phyloP scores from a whole-genome alignment of 2,888 invertebrate genomes.

The Linnaemya tessellans region DNA sequence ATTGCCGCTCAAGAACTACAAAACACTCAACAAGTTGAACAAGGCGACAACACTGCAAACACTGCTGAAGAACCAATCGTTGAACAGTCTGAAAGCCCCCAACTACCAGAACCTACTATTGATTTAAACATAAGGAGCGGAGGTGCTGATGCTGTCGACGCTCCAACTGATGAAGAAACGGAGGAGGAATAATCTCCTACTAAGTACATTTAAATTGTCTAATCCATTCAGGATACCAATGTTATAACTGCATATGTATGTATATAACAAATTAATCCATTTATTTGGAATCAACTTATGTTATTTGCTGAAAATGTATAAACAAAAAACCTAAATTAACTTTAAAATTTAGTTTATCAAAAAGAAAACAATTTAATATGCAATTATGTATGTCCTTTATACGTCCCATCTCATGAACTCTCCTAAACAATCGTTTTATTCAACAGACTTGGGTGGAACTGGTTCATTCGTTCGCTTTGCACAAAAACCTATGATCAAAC shows the following conservation, averaged over 20 bases:
- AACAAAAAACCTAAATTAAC: background rate
- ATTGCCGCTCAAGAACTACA: slow-evolving; percentile 86
- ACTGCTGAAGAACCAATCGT: slow-evolving; percentile 82
- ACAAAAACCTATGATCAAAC: too few species aligned
- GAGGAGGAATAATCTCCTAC: background rate
- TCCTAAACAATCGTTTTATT: slow-evolving; percentile 8
- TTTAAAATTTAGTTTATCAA: background rate
- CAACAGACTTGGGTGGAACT: too few species aligned
- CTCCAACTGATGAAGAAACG: slow-evolving; percentile 74
- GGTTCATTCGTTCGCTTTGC: too few species aligned
- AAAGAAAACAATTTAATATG: background rate
- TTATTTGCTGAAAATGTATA: slow-evolving; percentile 35
- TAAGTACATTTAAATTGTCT: background rate
- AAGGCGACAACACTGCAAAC: slow-evolving; percentile 74
- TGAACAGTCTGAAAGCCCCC: slow-evolving; percentile 81
- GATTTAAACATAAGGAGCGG: slow-evolving; percentile 76
- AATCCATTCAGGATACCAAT: background rate
- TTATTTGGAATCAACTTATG: background rate
- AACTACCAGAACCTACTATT: slow-evolving; percentile 77
- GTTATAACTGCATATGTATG: background rate
- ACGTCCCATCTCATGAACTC: background rate
- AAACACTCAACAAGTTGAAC: slow-evolving; percentile 78
- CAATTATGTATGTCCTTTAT: background rate
- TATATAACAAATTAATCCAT: background rate
- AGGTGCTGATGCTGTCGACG: slow-evolving; percentile 72